phyloP scores from a whole-genome alignment of 2,888 invertebrate species.

The Drosophila atripex region DNA sequence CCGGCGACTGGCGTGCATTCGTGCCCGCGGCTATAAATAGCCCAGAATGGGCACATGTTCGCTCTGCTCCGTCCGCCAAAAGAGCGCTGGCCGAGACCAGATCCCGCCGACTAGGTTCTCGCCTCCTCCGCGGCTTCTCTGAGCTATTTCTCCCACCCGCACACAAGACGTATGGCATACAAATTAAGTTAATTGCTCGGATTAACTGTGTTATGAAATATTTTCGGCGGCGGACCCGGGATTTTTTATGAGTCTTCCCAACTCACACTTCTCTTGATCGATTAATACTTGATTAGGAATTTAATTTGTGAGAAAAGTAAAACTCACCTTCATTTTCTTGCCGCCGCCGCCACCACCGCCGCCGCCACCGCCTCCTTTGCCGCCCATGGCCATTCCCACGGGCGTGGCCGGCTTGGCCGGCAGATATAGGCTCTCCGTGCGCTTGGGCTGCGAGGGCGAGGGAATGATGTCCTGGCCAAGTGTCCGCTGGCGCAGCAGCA shows the following conservation, averaged over 20 bases:
- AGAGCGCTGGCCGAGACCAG: constrained; percentile 10
- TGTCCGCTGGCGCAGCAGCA: constrained; percentile 90
- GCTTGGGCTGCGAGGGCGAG: constrained; percentile 93
- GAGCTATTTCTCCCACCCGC: constrained; percentile 5
- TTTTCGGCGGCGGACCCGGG: constrained; percentile 29
- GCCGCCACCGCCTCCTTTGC: constrained; percentile 80
- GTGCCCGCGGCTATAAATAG: constrained; percentile 70
- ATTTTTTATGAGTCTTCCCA: background rate
- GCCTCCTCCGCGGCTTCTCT: background rate
- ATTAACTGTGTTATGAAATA: constrained; percentile 75
- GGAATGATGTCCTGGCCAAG: constrained; percentile 95
- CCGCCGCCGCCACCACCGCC: constrained; percentile 82
- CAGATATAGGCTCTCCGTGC: constrained; percentile 95
- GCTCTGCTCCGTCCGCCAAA: constrained; percentile 36
- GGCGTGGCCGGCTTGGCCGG: constrained; percentile 86
- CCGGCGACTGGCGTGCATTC: constrained; percentile 58
- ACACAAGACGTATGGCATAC: constrained; percentile 41
- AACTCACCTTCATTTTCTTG: constrained; percentile 83
- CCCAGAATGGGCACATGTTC: constrained; percentile 74
- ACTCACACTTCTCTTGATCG: background rate
- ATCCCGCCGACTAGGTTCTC: constrained; percentile 11
- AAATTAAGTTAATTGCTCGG: constrained; percentile 71
- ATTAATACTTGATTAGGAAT: background rate
- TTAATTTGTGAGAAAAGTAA: too few relatives aligned
- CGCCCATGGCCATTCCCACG: constrained; percentile 77